Evolutionary conservation across 1,140 invertebrate species (phyloP), one percentile per base, ranked within the genome.

Genomic region (Ips typographus): DNA sequence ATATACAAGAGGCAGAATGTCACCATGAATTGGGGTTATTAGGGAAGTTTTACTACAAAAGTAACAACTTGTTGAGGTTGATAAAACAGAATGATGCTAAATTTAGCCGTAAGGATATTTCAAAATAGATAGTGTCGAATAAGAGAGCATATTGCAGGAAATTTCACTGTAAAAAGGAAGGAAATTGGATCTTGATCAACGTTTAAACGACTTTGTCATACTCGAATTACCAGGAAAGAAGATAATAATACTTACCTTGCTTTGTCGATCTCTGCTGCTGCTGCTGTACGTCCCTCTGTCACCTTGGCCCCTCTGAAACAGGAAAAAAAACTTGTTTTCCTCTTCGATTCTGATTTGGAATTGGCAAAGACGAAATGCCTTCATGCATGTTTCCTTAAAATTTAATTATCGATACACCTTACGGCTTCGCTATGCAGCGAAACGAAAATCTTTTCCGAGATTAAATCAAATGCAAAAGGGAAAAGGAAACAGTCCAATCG

Each of bases 251-350:
- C 52, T 65, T 65, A 70, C 68, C 68, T 70, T 70, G 52, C 65
- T 65, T 44, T 56, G 68, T 65, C 68, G 68, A 40, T 63, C 68
- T 55, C 68, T 64, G 56, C 56, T 38, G 37, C n/a, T 39, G 41
- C 65, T 38, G 37, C n/a, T 39, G 41, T 70, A 70, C 7, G 61
- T 55, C 51, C 68, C 68, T 56, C 68, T 51, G 44, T 70, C 68
- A 53, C 61, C 8, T 44, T 70, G 68, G n/a, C 60, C 61, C 59
- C 68, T 56, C 68, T 70, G 68, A n/a, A 70, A 70, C 8, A 49
- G 41, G 47, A 70, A 64, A 70, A 3, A 41, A 4, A 56, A 55
- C 2, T 7, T 22, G 22, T 22, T 22, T 22, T 22, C 22, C 38
- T 56, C 53, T 56, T 56, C 7, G 53, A 49, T 22, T 22, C 44